phyloP scores from a whole-genome alignment of 2,888 invertebrate genomes.

The Melanophora roralis region DNA sequence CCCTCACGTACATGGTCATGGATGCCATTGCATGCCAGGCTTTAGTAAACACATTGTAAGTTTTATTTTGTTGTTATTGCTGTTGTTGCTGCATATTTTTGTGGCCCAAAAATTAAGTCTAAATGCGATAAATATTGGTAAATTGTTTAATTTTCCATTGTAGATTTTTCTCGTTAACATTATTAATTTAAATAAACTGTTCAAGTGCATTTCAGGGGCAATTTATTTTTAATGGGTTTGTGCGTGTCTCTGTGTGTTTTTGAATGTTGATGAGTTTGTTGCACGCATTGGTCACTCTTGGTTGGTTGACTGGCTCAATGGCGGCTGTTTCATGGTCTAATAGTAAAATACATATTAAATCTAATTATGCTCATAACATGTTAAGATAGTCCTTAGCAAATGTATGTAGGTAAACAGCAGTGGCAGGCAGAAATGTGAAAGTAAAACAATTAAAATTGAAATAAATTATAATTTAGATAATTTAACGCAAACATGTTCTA shows the following conservation, averaged over 20 bases:
- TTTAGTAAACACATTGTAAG: background rate
- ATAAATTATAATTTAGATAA: too few species aligned
- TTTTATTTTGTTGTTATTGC: background rate
- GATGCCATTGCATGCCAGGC: background rate
- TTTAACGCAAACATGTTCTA: too few species aligned
- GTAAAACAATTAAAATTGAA: background rate
- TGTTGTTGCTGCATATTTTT: constrained; percentile 10
- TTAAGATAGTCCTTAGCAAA: background rate
- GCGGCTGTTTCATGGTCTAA: constrained; percentile 30
- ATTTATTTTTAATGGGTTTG: background rate
- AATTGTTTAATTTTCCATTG: constrained; percentile 47
- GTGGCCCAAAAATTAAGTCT: constrained; percentile 36
- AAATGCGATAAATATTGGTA: constrained; percentile 49
- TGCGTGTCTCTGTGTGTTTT: too few species aligned
- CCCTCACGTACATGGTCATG: background rate
- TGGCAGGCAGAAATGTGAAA: background rate
- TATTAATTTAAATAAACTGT: constrained; percentile 54
- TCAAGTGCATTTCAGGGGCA: background rate
- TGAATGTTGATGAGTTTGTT: background rate
- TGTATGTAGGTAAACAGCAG: background rate
- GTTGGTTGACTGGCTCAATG: constrained; percentile 10
- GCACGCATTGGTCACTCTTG: constrained; percentile 19
- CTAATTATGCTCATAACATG: constrained; percentile 31
- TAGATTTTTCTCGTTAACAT: constrained; percentile 39
- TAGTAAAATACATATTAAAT: constrained; percentile 36